These are phyloP conservation scores for Scrobipalpa costella DNA, from an alignment of 2,888 invertebrate species.

Conservation along the genomic window DNA sequence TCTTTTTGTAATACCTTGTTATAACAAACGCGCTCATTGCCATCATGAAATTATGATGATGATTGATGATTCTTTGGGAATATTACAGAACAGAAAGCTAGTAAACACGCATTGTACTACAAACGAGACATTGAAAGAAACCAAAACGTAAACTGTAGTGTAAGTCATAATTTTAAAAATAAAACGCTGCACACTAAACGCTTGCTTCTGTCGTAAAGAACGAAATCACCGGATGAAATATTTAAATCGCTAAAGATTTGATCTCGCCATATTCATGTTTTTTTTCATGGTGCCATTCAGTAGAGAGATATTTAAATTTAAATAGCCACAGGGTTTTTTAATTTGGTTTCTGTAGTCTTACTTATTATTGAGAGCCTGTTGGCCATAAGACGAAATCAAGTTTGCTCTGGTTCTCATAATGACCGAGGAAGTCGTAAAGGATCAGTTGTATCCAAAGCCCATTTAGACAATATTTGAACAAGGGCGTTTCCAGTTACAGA, in stretches of 20 bases:
- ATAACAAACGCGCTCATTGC: background rate
- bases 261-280: constrained; percentile 16
- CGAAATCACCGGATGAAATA: constrained; percentile 27
- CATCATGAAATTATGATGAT: constrained; percentile 8
- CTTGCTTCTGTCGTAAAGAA: constrained; percentile 25
- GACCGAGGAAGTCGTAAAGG: background rate
- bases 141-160: constrained; percentile 6
- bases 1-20: background rate
- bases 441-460: background rate
- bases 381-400: background rate
- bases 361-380: background rate
- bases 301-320: background rate
- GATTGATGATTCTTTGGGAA: background rate
- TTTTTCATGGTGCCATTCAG: background rate
- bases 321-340: background rate
- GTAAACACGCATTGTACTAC: constrained; percentile 3
- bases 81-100: constrained; percentile 5
- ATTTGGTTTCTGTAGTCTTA: background rate
- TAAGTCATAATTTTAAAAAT: constrained; percentile 28
- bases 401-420: background rate
- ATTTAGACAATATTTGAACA: constrained; percentile 18
- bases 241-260: constrained; percentile 24
- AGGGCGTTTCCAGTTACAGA: constrained; percentile 6
- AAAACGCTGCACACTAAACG: constrained; percentile 18
- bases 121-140: constrained; percentile 6